phyloP scores from a whole-genome alignment of 2,888 invertebrate species.

The Morpho deidamia region DNA sequence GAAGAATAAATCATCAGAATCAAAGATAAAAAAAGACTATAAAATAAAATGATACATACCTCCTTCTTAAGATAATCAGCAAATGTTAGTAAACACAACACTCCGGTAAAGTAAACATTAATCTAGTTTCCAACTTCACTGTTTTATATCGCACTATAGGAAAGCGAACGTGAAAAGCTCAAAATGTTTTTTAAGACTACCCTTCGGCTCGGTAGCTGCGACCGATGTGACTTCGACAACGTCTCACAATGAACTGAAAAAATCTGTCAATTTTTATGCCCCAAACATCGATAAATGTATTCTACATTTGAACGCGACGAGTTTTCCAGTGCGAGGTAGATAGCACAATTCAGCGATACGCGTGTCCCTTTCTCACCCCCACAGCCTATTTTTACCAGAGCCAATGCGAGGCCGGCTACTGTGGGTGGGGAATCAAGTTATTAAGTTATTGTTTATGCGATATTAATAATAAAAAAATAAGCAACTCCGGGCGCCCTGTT shows the following conservation, averaged over 20 bases:
- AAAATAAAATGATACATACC: conserved; percentile 18
- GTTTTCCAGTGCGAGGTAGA: conserved; percentile 56
- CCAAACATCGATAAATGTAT: conserved; percentile 75
- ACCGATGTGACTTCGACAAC: conserved; percentile 43
- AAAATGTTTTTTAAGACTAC: conserved; percentile 51
- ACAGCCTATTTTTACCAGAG: conserved; percentile 70
- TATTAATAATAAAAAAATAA: conserved; percentile 75
- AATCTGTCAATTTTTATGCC: conserved; percentile 79
- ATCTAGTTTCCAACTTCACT: conserved; percentile 38
- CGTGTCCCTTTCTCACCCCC: conserved; percentile 55
- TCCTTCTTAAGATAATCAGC: conserved; percentile 20
- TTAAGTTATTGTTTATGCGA: conserved; percentile 76
- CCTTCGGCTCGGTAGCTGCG: conserved; percentile 41
- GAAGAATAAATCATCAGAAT: too few relatives aligned
- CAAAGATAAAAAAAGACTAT: conserved; percentile 1
- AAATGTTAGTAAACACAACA: conserved; percentile 34
- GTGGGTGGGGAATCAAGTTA: conserved; percentile 68
- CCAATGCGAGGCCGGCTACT: conserved; percentile 65
- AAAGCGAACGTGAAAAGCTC: conserved; percentile 32
- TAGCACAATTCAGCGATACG: conserved; percentile 37
- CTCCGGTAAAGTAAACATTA: conserved; percentile 25
- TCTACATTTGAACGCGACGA: conserved; percentile 72
- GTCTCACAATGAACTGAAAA: conserved; percentile 71
- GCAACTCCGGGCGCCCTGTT: conserved; percentile 48
- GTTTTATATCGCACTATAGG: conserved; percentile 14